phyloP scores from a whole-genome alignment of 2,888 invertebrate species.

The Cantharis flavilabris region DNA sequence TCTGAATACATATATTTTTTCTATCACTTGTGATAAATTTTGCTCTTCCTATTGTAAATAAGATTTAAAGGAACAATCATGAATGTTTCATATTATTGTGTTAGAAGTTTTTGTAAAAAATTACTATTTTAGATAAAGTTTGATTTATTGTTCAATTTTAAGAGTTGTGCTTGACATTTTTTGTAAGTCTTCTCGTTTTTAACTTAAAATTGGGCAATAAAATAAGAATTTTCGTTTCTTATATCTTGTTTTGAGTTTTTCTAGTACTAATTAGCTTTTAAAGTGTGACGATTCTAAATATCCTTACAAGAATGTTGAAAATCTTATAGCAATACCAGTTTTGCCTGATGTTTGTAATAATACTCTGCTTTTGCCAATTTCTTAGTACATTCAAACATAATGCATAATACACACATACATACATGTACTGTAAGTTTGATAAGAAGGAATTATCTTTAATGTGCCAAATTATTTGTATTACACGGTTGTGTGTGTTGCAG shows the following conservation, averaged over 20 bases:
- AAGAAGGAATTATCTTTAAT: constrained; percentile 31
- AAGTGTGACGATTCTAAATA: constrained; percentile 44
- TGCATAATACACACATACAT: neutral
- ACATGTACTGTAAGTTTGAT: constrained; percentile 20
- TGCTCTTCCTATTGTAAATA: constrained; percentile 51
- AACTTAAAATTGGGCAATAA: constrained; percentile 28
- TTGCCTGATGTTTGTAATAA: constrained; percentile 50
- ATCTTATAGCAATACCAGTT: constrained; percentile 53
- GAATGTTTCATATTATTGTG: constrained; percentile 40
- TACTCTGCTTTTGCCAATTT: constrained; percentile 48
- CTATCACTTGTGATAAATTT: constrained; percentile 53
- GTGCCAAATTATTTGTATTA: constrained; percentile 38
- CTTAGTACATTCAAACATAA: constrained; percentile 19
- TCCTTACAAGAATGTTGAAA: constrained; percentile 32
- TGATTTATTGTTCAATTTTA: constrained; percentile 29
- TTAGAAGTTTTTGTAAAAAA: constrained; percentile 25
- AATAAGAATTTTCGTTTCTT: neutral
- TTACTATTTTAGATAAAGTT: constrained; percentile 31
- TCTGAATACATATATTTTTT: constrained; percentile 50
- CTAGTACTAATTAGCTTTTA: constrained; percentile 21
- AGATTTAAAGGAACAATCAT: constrained; percentile 46
- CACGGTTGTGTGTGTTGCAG: constrained; percentile 38
- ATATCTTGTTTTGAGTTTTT: constrained; percentile 10
- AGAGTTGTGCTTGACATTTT: constrained; percentile 19
- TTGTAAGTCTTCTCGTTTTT: constrained; percentile 11